These are phyloP conservation scores for Neolamprologus toae DNA, from an alignment of 2,113 vertebrate species.

Conservation along the genomic window DNA sequence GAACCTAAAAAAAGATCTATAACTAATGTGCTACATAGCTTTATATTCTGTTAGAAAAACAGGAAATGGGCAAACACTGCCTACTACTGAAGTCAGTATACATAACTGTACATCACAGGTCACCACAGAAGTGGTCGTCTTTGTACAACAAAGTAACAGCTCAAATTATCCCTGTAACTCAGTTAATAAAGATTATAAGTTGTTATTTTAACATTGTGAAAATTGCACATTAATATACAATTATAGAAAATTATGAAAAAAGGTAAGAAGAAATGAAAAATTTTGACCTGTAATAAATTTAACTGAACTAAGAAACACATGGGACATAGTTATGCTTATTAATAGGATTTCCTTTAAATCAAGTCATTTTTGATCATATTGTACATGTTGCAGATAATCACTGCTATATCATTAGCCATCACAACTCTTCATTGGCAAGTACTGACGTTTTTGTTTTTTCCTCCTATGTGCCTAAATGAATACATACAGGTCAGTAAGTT, in stretches of 20 bases:
- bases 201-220: constrained; percentile 43
- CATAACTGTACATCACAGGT: constrained; percentile 80
- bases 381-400: not conserved
- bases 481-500: not conserved
- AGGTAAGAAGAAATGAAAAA: not conserved
- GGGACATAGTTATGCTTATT: not conserved
- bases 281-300: constrained; percentile 15
- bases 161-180: constrained; percentile 75
- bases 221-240: constrained; percentile 60
- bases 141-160: constrained; percentile 83
- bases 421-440: not conserved
- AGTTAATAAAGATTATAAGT: constrained; percentile 60
- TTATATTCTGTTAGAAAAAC: constrained; percentile 58
- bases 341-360: not conserved
- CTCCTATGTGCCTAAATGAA: not conserved
- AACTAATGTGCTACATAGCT: constrained; percentile 28
- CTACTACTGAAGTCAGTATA: constrained; percentile 78
- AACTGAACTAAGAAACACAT: not conserved
- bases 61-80: constrained; percentile 83
- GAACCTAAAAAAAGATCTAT: constrained; percentile 52
- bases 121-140: constrained; percentile 74
- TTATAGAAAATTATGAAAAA: constrained; percentile 25
- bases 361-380: not conserved
- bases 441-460: not conserved
- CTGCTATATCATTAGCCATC: not conserved